Evolutionary conservation across 2,797 vertebrate genomes (phyloP), one percentile per base, ranked within the genome.

Genomic region (Ibycter americanus): DNA sequence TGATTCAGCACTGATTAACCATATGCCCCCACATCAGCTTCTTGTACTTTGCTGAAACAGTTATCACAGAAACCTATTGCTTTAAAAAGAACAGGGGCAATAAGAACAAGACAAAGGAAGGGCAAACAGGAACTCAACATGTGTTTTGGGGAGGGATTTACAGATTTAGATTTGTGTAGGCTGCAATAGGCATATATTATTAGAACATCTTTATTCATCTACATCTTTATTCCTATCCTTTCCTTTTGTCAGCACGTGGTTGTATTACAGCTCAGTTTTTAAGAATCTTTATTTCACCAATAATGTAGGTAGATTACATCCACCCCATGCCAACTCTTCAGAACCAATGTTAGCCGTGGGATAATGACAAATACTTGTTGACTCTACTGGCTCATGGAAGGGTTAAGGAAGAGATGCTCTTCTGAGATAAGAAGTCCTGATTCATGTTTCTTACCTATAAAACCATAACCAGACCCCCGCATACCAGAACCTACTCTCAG

Each of bases 1-100:
- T 83, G 56, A 90, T 96, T 85, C 89, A 87, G 58, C 31, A 52
- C 65, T 87, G 77, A 85, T 90, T 94, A 88, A 90, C 65, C 68
- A 83, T 22, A 85, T 47, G 59, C 36, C 56, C 56, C 56, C 71
- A 73, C 17, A 83, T 58, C 68, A 91, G 67, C 36, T 89, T 56
- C 0, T 1, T 56, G 44, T 9, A 51, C n/a, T 87, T 89, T 6
- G 1, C 0, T 49, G 47, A 36, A 90, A 90, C 22, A 34, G 26
- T 15, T 89, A 74, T 10, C 18, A 55, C 29, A 80, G 52, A 83
- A 93, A 77, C 31, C 12, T 72, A 20, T 2, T 27, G 51, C 65
- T 91, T 81, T 23, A 38, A 40, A 94, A 92, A 52, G 51, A 65
- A 70, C 15, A 46, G 12, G 12, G 18, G 6, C 20, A 77, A 12